Evolutionary conservation across 2,797 vertebrate species (phyloP).

Genomic region (Characodon lateralis): DNA sequence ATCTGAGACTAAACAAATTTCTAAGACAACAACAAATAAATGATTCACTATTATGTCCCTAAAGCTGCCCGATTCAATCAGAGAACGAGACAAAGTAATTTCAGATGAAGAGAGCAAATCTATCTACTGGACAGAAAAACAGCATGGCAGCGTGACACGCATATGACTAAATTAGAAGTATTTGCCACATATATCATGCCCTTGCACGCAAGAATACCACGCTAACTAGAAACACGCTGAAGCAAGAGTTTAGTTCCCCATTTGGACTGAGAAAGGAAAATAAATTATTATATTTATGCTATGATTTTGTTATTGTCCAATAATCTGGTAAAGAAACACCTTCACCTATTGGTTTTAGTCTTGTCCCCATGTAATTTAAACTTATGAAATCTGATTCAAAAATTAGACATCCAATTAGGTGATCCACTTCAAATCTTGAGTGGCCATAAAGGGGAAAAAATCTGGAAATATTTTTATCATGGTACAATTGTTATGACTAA

Average conservation of each 20-base stretch:
- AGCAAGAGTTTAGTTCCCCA: neutral
- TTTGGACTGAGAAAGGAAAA: neutral
- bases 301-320: neutral
- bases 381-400: neutral
- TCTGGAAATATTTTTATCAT: neutral
- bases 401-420: neutral
- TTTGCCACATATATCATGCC: conserved; percentile 4
- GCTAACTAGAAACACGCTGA: neutral
- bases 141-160: conserved; percentile 10
- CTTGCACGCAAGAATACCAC: neutral
- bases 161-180: conserved; percentile 19
- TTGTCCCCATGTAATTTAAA: neutral
- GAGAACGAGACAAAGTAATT: conserved; percentile 3
- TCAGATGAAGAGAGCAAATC: conserved; percentile 22
- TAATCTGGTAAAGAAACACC: neutral
- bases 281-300: neutral
- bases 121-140: conserved; percentile 1
- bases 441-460: neutral
- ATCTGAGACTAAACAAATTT: neutral
- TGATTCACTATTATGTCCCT: neutral
- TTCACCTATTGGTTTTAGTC: neutral
- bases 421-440: neutral
- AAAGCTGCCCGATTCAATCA: neutral
- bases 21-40: conserved; percentile 1
- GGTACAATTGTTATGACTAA: neutral